Evolutionary conservation across 2,888 invertebrate species (phyloP).

Genomic region (Aquatica leii): DNA sequence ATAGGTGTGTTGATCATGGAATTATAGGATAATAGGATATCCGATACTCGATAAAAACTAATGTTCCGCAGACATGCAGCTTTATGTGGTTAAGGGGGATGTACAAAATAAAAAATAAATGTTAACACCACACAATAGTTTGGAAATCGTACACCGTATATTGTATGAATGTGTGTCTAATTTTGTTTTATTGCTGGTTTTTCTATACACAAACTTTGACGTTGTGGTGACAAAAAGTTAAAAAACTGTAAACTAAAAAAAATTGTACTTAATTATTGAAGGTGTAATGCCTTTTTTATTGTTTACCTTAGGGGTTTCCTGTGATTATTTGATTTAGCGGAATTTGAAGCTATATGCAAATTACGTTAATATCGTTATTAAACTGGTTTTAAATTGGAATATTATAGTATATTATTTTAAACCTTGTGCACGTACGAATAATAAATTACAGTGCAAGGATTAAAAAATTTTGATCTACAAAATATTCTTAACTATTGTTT

Average conservation of each 20-base stretch:
- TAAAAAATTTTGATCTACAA: too few relatives aligned
- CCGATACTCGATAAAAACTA: conserved; percentile 44
- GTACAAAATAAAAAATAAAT: conserved; percentile 40
- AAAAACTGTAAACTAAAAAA: neutral
- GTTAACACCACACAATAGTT: conserved; percentile 38
- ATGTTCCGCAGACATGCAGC: conserved; percentile 41
- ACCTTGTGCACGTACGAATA: too few relatives aligned
- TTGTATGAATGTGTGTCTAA: conserved; percentile 33
- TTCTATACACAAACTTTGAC: conserved; percentile 1
- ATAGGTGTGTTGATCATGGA: conserved; percentile 46
- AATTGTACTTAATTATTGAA: too few relatives aligned
- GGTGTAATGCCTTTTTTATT: too few relatives aligned
- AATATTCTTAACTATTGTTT: too few relatives aligned
- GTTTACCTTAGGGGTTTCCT: too few relatives aligned
- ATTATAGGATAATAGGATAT: conserved; percentile 46
- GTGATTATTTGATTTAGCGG: too few relatives aligned
- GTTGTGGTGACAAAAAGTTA: neutral
- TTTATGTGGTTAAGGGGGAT: conserved; percentile 36
- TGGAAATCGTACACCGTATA: conserved; percentile 32
- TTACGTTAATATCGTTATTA: too few relatives aligned
- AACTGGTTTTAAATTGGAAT: too few relatives aligned
- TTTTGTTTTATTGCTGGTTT: conserved; percentile 32
- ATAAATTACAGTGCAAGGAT: too few relatives aligned
- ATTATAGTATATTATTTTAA: too few relatives aligned
- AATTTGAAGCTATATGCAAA: too few relatives aligned